Conservation (phyloP, 2,888 invertebrate genomes). For the Aquatica leii region DNA sequence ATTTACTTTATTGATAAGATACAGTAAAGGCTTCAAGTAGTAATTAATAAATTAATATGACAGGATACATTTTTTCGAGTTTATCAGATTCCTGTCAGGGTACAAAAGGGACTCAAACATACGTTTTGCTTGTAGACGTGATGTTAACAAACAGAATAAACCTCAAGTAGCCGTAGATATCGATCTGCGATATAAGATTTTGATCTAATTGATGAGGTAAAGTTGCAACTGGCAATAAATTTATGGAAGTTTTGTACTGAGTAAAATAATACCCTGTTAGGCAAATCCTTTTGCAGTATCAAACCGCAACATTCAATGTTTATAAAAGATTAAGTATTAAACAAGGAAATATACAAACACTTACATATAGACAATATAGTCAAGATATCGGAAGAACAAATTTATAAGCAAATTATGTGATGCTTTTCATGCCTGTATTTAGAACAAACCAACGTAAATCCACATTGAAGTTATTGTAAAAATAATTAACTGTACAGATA, state of each 20-base stretch:
- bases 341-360: slow-evolving; percentile 18
- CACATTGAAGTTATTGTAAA: slow-evolving; percentile 32
- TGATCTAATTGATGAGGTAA: slow-evolving; percentile 55
- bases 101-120: slow-evolving; percentile 26
- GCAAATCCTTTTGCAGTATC: slow-evolving; percentile 17
- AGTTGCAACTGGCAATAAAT: slow-evolving; percentile 40
- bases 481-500: slow-evolving; percentile 32
- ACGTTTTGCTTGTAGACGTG: slow-evolving; percentile 35
- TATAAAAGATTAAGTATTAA: slow-evolving; percentile 18
- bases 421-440: slow-evolving; percentile 48
- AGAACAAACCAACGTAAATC: slow-evolving; percentile 48
- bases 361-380: slow-evolving; percentile 8
- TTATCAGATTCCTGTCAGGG: slow-evolving; percentile 22
- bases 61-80: slow-evolving; percentile 22
- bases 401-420: slow-evolving; percentile 54
- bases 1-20: slow-evolving; percentile 20
- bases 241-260: slow-evolving; percentile 24
- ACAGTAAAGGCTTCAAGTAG: not conserved
- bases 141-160: slow-evolving; percentile 41
- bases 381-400: slow-evolving; percentile 42
- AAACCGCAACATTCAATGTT: slow-evolving; percentile 20
- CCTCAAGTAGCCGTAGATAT: slow-evolving; percentile 46
- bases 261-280: slow-evolving; percentile 35
- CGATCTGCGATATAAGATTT: slow-evolving; percentile 55
- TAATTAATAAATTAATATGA: slow-evolving; percentile 21